Evolutionary conservation across 1,140 invertebrate species (phyloP), one percentile per base, ranked within the genome.

Genomic region (Diprion similis): DNA sequence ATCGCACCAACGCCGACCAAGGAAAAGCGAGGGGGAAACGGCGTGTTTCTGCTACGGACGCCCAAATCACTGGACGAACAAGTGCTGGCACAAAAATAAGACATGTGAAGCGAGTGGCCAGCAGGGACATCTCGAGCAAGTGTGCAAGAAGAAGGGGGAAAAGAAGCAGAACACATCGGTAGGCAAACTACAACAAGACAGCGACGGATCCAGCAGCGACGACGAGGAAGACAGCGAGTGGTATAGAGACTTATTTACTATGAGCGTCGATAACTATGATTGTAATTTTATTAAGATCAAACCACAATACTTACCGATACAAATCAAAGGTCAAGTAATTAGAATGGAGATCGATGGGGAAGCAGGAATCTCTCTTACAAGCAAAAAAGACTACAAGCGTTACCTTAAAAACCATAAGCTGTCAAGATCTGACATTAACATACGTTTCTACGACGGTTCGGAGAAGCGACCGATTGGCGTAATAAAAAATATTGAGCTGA

Each of bases 21-120:
- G 6, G 24, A 24, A 6, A 24, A 6, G 24, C 1, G 24, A 24
- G 6, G 1, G 6, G 6, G 24, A 6, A 1, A 24, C 6, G 1
- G 6, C 24, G 24, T 71, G 70, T 46, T 65, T 59, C 7, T 71
- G 70, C 18, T 71, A 48, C n/a, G 70, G 51, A 71, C 47, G 59
- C 47, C 70, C 70, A n/a, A 65, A 65, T 71, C 70, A 71, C 70
- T 18, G 48, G 59, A 45, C 17, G n/a, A 51, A 48, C 45, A 46
- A 51, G 59, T 71, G 70, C 10, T 71, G 70, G 70, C 70, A 71
- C 47, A 71, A 10, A 18, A 71, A 71, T 6, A 71, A 71, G 59
- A 71, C 47, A 17, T 71, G 70, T 17, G 59, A 71, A 47, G 10
- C 47, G 17, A 64, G 70, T 64, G 48, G 70, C 70, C 1, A 65